Base-by-base conservation (phyloP, 1,140 invertebrate genomes). In the Drosophila paulistorum region DNA sequence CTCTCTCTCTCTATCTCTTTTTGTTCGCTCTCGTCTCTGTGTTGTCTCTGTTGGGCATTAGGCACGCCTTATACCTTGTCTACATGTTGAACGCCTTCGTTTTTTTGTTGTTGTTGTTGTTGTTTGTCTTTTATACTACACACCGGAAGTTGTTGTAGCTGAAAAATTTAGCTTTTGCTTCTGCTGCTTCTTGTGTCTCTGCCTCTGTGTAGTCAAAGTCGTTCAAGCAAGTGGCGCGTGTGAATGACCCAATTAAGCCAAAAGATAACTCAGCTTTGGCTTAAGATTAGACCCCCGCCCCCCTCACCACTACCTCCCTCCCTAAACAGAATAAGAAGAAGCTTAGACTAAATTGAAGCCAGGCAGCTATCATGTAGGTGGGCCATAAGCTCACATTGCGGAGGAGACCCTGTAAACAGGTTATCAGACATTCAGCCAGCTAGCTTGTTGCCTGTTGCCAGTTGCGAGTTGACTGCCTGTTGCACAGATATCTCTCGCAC, bases 241-340 rank as follows among this genome's bases (percentile, higher is more conserved):
- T 87, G 83, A 87, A 87, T 87, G 83, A 87, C 83, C 83, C 83
- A 87, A 87, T 87, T 87, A 87, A 83, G 83, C 76, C 76, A 30
- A 55, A 39, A 79, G 74, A 74, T 84, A 77, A 79, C 73, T 59
- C 73, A 71, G 74, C 81, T 83, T 81, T 81, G 76, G 74, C 76
- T 83, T 69, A 68, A 68, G 39, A 37, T 23, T 79, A 62, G 63
- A 68, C 60, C 61, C 33, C 30, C 1, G 7, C 5, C 0, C 6
- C 30, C 0, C 30, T 7, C 26, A 0, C 17, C 17, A 17, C 17
- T 17, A 17, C 26, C 23, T 23, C 3, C 23, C 23, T 2, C 23
- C 30, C 30, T 6, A 30, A 30, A 30, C 0, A 64, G n/a, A 61
- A 48, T 11, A 37, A 17, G 9, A 59, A 11, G 35, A 65, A 30